Evolutionary conservation across 2,113 vertebrate species (phyloP).

Genomic region (Silurus glanis): DNA sequence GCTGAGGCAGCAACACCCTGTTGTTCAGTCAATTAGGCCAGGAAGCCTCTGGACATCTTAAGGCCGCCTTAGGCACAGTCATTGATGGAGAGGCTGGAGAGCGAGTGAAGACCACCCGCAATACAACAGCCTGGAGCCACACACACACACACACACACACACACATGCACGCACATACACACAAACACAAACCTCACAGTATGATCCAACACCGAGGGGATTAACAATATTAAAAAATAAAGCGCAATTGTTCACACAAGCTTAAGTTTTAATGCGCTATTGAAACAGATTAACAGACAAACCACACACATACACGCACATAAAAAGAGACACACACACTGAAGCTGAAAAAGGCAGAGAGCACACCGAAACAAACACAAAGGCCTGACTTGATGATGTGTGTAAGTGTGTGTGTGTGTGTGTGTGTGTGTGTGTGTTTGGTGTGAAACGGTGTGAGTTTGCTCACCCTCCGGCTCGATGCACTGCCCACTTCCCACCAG

Average conservation of each 20-base stretch:
- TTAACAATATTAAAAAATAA: conserved; percentile 67
- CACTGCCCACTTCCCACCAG: conserved; percentile 86
- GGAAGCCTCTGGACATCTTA: conserved; percentile 70
- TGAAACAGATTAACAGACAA: conserved; percentile 61
- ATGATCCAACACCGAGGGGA: conserved; percentile 68
- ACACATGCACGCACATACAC: conserved; percentile 41
- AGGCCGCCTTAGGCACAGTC: conserved; percentile 71
- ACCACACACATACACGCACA: conserved; percentile 53
- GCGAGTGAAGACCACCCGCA: conserved; percentile 75
- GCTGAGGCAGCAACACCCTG: conserved; percentile 60
- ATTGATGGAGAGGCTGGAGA: conserved; percentile 74
- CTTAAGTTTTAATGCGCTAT: conserved; percentile 66
- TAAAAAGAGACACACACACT: conserved; percentile 40
- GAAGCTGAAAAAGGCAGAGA: conserved; percentile 25
- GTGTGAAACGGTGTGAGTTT: conserved; percentile 11
- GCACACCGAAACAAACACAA: conserved; percentile 34
- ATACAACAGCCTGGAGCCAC: conserved; percentile 62
- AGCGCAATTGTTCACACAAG: conserved; percentile 67
- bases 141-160: conserved; percentile 46
- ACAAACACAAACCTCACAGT: conserved; percentile 51
- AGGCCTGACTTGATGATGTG: conserved; percentile 11
- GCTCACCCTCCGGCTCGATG: conserved; percentile 87
- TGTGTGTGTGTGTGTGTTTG: conserved; percentile 11
- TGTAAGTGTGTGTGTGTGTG: background rate
- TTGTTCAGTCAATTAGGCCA: conserved; percentile 64